These are phyloP conservation scores for Venustoraphidia nigricollis DNA, from an alignment of 2,888 invertebrate genomes.

Conservation along the genomic window DNA sequence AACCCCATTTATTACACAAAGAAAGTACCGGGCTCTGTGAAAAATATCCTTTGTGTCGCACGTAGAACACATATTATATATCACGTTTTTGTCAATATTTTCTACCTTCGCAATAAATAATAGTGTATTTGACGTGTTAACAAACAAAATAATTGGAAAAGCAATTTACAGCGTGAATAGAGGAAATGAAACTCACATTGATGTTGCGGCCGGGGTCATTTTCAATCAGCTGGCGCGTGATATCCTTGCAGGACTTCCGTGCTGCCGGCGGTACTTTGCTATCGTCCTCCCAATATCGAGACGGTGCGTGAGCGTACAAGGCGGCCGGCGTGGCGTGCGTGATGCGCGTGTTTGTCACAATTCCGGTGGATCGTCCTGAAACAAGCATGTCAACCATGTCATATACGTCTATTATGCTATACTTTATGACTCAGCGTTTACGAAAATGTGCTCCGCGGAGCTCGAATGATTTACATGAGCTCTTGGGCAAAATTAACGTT, in stretches of 20 bases:
- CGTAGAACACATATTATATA: no score
- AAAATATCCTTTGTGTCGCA: no score
- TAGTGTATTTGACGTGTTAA: no score
- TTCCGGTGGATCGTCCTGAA: slow-evolving; percentile 61
- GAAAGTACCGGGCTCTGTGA: no score
- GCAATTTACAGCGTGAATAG: neutral
- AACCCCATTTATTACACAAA: no score
- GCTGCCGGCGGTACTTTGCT: slow-evolving; percentile 56
- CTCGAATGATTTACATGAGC: no score
- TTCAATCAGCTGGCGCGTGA: slow-evolving; percentile 61
- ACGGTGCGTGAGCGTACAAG: slow-evolving; percentile 57
- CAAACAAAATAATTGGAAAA: no score
- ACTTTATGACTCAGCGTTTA: neutral
- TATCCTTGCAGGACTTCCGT: slow-evolving; percentile 59
- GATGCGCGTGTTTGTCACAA: slow-evolving; percentile 64
- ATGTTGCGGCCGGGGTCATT: slow-evolving; percentile 61
- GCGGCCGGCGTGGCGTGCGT: slow-evolving; percentile 71
- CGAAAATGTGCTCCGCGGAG: no score
- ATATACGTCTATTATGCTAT: neutral
- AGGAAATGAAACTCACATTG: slow-evolving; percentile 35
- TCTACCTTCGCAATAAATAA: no score
- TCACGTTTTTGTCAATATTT: no score
- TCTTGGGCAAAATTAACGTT: no score
- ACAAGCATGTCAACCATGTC: slow-evolving; percentile 7
- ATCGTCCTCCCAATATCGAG: slow-evolving; percentile 67